Evolutionary conservation across 2,113 vertebrate species (phyloP), one percentile per base, ranked within the genome.

Genomic region (Balaenoptera acutorostrata): DNA sequence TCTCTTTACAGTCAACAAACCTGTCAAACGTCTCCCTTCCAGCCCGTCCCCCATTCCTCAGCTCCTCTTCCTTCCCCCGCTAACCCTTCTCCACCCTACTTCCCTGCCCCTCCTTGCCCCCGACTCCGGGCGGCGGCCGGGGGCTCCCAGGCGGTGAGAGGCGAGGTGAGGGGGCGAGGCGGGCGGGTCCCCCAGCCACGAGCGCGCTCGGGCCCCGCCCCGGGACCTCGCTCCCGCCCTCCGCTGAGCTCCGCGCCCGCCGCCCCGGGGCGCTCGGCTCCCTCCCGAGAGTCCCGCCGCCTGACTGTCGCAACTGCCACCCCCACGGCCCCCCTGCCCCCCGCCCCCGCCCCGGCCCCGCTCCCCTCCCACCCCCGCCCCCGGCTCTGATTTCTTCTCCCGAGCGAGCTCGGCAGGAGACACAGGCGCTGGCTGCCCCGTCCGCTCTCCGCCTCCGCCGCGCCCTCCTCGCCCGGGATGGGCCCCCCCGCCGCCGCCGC

Each of bases 1-100:
- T 97, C 95, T 98, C 97, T 98, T 98, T 98, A 97, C 98, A 97
- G 97, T 97, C 98, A 98, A 98, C 97, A 98, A 98, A 98, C 97
- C 98, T 98, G 98, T 98, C 98, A 98, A 97, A 97, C 96, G 71
- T 97, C 97, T 97, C 95, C 77, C 59, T 90, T 71, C 89, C 68
- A 97, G 95, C 90, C 92, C 89, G 88, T 31, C 72, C 97, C 93
- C 95, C 92, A 77, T 89, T 93, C 90, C 96, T 82, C 95, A 83
- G 87, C 95, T 92, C 92, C 55, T 95, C 92, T 97, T 91, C 85
- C 72, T 82, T 81, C 90, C 74, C 61, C 69, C 25, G 59, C 33
- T 55, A 21, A 41, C 82, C 69, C 93, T 49, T 63, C 92, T 78
- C 83, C 77, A 57, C 96, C 66, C 87, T 49, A 20, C 88, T 68